These are phyloP conservation scores for Aix galericulata DNA, from an alignment of 2,113 vertebrate species.

Conservation along the genomic window DNA sequence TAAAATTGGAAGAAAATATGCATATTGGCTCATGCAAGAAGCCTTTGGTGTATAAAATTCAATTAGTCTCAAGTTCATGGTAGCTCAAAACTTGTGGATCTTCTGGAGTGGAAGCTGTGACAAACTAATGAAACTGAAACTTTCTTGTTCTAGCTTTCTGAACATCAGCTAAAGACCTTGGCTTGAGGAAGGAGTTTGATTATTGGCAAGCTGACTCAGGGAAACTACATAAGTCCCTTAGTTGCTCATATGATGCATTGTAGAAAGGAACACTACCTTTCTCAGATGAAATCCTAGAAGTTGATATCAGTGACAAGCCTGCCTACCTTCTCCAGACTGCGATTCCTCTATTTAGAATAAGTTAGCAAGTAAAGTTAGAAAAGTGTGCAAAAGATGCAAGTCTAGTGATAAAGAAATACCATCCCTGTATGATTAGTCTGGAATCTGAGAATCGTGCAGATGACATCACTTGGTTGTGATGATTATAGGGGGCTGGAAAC, in stretches of 20 bases:
- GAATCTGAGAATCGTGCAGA: background rate
- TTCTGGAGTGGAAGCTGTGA: background rate
- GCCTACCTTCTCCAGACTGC: background rate
- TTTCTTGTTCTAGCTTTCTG: background rate
- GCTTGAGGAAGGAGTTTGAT: background rate
- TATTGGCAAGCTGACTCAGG: background rate
- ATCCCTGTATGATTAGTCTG: background rate
- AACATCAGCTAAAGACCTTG: background rate
- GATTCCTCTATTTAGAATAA: background rate
- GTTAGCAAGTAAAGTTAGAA: background rate
- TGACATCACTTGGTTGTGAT: background rate
- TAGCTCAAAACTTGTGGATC: background rate
- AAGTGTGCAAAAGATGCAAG: background rate
- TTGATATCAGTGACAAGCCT: background rate
- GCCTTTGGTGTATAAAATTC: background rate
- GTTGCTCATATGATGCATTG: background rate
- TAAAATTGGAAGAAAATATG: background rate
- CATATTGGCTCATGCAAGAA: background rate
- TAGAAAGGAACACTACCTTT: background rate
- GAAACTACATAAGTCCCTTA: background rate
- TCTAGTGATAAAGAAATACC: background rate
- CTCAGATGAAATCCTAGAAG: background rate
- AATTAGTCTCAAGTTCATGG: background rate
- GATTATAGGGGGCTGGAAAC: background rate
- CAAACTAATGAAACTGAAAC: background rate